These are phyloP conservation scores for Steinernema feltiae DNA, from an alignment of 1,140 invertebrate species.

Conservation along the genomic window DNA sequence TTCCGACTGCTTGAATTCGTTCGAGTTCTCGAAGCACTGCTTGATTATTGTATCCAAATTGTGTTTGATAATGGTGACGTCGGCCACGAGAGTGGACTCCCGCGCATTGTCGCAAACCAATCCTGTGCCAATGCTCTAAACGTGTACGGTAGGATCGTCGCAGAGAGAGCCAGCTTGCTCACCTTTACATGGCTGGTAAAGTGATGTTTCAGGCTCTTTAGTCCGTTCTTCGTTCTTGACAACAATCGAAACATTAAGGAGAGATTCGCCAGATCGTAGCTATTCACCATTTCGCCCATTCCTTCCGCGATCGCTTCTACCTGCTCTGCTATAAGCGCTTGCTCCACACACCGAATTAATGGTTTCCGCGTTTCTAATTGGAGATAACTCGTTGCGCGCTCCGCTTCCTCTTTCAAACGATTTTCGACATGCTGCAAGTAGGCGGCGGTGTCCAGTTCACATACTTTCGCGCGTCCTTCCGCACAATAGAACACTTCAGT, in stretches of 20 bases:
- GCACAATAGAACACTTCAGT: constrained; percentile 84
- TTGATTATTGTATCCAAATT: constrained; percentile 87
- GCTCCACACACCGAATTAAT: constrained; percentile 84
- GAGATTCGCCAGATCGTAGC: constrained; percentile 79
- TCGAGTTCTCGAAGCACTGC: constrained; percentile 84
- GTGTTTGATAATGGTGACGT: constrained; percentile 93
- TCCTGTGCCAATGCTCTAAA: constrained; percentile 80
- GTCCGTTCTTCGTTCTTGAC: constrained; percentile 82
- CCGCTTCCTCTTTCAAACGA: constrained; percentile 86
- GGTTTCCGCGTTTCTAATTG: constrained; percentile 85
- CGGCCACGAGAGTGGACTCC: constrained; percentile 95
- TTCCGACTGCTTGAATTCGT: constrained; percentile 88
- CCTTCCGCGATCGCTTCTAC: constrained; percentile 75
- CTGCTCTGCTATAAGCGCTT: constrained; percentile 85
- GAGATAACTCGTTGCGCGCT: constrained; percentile 83
- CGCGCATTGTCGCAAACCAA: constrained; percentile 96
- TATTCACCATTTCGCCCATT: constrained; percentile 79
- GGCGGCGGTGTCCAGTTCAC: constrained; percentile 76
- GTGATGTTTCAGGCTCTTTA: constrained; percentile 75
- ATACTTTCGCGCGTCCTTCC: constrained; percentile 85
- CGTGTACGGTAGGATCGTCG: not conserved
- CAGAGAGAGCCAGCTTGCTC: constrained; percentile 24
- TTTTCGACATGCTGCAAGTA: constrained; percentile 91
- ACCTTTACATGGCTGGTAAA: constrained; percentile 94
- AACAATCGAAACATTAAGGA: constrained; percentile 81